Conservation (phyloP, 2,113 vertebrate species). For the Tursiops truncatus region DNA sequence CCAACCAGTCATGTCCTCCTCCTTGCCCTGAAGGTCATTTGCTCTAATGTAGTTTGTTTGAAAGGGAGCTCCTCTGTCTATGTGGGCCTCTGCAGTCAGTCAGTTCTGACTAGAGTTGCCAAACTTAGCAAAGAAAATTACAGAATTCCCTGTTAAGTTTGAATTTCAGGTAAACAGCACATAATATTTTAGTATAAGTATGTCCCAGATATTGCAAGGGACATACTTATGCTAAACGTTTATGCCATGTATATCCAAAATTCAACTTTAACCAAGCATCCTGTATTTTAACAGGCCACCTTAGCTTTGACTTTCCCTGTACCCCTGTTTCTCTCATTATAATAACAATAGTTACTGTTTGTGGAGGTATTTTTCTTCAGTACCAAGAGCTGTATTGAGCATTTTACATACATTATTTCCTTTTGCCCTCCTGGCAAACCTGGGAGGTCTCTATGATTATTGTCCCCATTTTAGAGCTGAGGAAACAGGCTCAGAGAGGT, state of each 20-base stretch:
- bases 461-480: conserved; percentile 15
- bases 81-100: neutral
- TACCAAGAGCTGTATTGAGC: neutral
- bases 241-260: neutral
- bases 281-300: neutral
- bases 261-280: neutral
- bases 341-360: conserved; percentile 5
- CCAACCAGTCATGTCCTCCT: too few relatives aligned
- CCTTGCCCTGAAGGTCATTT: neutral
- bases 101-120: neutral
- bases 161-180: neutral
- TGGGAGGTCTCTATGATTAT: neutral
- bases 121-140: conserved; percentile 1
- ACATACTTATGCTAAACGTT: neutral
- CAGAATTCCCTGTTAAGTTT: neutral
- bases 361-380: neutral
- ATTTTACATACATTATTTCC: neutral
- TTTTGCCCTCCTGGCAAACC: neutral
- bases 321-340: neutral
- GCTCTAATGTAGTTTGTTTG: neutral
- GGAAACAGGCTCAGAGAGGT: neutral
- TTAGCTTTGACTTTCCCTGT: neutral
- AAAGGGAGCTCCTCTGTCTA: neutral
- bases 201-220: neutral
- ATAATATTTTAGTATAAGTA: neutral